A percentile compares a stretch with the other conserved stretches of the same genome.
phyloP scores from a whole-genome alignment of 2,797 vertebrate genomes.

The Pseudochromis fuscus region DNA sequence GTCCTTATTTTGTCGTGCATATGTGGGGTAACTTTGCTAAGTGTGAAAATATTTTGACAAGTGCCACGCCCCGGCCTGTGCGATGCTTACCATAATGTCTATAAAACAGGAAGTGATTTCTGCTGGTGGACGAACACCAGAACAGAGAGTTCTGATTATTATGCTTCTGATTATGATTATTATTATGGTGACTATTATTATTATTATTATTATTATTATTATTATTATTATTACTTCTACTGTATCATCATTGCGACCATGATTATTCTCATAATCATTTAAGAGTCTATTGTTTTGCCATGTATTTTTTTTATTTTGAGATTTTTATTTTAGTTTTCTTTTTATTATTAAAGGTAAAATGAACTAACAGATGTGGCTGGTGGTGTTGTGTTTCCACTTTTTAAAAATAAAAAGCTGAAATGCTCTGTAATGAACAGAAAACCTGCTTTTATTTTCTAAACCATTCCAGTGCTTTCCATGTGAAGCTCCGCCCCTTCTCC shows the following conservation, averaged over 20 bases:
- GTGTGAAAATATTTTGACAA: constrained; percentile 81
- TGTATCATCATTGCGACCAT: constrained; percentile 80
- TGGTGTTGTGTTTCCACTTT: no score
- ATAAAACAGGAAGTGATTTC: constrained; percentile 74
- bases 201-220: constrained; percentile 53
- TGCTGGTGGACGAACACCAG: constrained; percentile 64
- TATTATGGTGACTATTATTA: constrained; percentile 59
- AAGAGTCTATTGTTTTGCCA: constrained; percentile 81
- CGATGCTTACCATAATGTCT: constrained; percentile 73
- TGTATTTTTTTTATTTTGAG: constrained; percentile 84
- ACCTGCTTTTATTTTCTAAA: no score
- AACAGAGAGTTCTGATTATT: constrained; percentile 65
- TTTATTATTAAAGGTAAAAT: constrained; percentile 87
- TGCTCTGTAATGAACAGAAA: no score
- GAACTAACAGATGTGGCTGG: constrained; percentile 60
- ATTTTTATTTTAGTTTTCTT: constrained; percentile 86
- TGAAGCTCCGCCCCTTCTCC: no score
- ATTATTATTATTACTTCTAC: constrained; percentile 72
- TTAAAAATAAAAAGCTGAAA: no score
- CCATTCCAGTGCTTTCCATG: no score
- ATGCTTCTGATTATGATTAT: constrained; percentile 73
- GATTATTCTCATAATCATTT: constrained; percentile 83
- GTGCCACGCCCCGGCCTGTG: constrained; percentile 80
- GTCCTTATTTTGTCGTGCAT: constrained; percentile 74
- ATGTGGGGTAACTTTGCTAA: constrained; percentile 77